Percentiles rank a stretch among this genome's conserved stretches.
Conservation (phyloP, 2,797 vertebrate species). For the Alca torda region DNA sequence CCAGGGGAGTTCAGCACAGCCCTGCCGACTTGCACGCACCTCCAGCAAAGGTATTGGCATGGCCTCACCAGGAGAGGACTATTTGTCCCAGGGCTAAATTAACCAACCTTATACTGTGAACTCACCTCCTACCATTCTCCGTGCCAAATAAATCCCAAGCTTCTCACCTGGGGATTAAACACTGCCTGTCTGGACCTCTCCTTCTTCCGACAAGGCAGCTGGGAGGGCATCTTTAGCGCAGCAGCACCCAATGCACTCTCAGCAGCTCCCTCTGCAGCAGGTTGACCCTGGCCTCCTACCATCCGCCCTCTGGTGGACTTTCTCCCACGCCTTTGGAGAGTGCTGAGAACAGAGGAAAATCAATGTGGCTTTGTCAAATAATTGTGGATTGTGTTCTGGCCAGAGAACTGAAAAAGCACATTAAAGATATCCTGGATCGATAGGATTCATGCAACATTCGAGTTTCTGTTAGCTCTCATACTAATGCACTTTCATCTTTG, state of each 20-base stretch:
- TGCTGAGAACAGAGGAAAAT: background rate
- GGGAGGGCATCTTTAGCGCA: fast-evolving
- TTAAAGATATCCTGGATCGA: background rate
- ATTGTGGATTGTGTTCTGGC: background rate
- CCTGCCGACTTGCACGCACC: fast-evolving
- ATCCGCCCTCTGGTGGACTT: background rate
- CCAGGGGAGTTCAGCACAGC: background rate
- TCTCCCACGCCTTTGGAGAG: background rate
- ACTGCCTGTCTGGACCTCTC: background rate
- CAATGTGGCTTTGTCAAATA: background rate
- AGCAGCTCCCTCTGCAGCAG: background rate
- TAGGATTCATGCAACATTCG: background rate
- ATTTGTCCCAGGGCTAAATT: background rate
- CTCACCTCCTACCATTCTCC: background rate
- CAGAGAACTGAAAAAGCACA: background rate
- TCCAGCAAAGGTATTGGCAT: background rate
- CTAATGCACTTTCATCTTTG: background rate
- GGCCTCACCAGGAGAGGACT: background rate
- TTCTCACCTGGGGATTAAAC: background rate
- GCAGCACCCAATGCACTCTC: background rate
- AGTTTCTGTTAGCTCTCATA: background rate
- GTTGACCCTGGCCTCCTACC: background rate
- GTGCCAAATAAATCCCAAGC: background rate
- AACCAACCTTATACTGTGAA: background rate
- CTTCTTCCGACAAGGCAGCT: background rate